Conservation (phyloP, 2,888 invertebrate species). For the Endotricha flammealis region DNA sequence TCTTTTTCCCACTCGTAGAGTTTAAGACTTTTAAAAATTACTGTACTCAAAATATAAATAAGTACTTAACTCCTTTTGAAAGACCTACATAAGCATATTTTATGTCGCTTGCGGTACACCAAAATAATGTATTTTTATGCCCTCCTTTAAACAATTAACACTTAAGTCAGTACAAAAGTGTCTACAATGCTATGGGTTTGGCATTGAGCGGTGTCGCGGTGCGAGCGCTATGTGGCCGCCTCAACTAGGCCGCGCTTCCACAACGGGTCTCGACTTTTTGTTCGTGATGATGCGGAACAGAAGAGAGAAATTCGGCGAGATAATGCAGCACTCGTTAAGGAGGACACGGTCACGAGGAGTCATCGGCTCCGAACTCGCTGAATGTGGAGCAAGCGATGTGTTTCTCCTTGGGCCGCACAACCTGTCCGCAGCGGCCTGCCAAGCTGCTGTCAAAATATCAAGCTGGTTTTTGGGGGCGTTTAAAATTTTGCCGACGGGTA, state of each 20-base stretch:
- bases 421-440: slow-evolving; percentile 46
- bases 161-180: slow-evolving; percentile 36
- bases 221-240: slow-evolving; percentile 35
- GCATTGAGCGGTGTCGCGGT: slow-evolving; percentile 24
- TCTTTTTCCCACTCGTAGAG: too few species aligned
- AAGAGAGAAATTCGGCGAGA: slow-evolving; percentile 74
- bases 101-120: slow-evolving; percentile 22
- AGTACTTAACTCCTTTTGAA: too few species aligned
- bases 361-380: slow-evolving; percentile 66
- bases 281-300: slow-evolving; percentile 72
- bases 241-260: slow-evolving; percentile 69
- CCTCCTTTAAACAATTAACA: slow-evolving; percentile 43
- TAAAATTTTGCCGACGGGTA: too few species aligned
- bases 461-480: slow-evolving; percentile 31
- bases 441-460: slow-evolving; percentile 39
- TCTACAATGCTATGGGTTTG: slow-evolving; percentile 30
- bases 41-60: too few species aligned
- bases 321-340: slow-evolving; percentile 67
- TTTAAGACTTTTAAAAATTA: too few species aligned
- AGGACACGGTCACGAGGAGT: slow-evolving; percentile 74
- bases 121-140: slow-evolving; percentile 34
- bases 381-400: slow-evolving; percentile 67
- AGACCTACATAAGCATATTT: too few species aligned
- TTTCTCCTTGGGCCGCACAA: slow-evolving; percentile 58
- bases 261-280: slow-evolving; percentile 73